Evolutionary conservation across 2,797 vertebrate genomes (phyloP).

Genomic region (Sebastes elongatus): DNA sequence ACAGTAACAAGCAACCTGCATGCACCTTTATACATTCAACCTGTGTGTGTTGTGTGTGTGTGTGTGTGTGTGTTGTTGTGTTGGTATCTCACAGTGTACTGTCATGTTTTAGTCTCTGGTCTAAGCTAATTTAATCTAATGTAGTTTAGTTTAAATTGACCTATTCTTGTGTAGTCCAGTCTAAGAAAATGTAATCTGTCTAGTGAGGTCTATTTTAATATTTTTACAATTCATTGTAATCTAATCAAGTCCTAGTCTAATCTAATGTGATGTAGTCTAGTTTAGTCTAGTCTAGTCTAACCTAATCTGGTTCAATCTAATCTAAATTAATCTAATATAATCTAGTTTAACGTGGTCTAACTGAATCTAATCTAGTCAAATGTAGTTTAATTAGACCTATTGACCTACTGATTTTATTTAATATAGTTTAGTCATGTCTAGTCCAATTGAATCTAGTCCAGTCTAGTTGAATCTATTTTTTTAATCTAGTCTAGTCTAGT

Average conservation of each 20-base stretch:
- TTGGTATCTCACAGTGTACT: neutral
- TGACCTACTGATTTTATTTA: neutral
- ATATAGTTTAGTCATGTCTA: too few species aligned
- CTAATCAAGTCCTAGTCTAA: neutral
- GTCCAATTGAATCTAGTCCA: neutral
- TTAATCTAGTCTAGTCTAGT: too few species aligned
- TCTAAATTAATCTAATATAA: too few species aligned
- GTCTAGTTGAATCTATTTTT: neutral
- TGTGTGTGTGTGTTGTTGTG: conserved; percentile 3
- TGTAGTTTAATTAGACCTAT: neutral
- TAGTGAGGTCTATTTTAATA: neutral
- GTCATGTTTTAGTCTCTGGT: too few species aligned
- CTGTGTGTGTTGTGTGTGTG: neutral
- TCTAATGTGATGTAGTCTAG: neutral
- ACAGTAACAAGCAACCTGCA: conserved; percentile 47
- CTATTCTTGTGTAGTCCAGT: neutral
- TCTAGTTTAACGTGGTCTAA: neutral
- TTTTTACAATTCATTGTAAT: neutral
- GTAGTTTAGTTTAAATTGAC: neutral
- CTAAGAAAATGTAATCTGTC: neutral
- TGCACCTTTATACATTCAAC: conserved; percentile 39
- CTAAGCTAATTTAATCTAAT: neutral
- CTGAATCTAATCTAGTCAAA: neutral
- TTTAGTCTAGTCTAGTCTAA: too few species aligned
- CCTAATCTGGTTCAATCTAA: neutral